These are phyloP conservation scores for Cataglyphis albicans DNA, from an alignment of 2,888 invertebrate genomes.

Conservation along the genomic window DNA sequence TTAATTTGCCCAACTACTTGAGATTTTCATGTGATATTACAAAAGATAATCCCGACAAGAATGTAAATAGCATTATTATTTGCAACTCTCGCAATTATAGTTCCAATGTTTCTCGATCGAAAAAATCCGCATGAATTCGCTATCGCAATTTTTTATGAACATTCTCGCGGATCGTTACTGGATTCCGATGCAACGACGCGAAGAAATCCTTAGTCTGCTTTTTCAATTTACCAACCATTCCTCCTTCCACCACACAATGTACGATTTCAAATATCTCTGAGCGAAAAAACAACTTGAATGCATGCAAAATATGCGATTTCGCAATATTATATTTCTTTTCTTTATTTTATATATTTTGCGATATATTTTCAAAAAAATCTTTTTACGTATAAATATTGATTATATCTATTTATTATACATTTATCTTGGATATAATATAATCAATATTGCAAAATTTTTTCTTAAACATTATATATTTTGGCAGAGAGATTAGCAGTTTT, in stretches of 20 bases:
- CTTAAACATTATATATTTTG: not conserved
- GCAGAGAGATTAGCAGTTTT: not conserved
- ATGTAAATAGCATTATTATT: not conserved
- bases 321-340: not conserved
- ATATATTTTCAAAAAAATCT: slow-evolving; percentile 4
- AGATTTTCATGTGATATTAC: not conserved
- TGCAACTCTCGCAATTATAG: not conserved
- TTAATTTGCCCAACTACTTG: not conserved
- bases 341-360: slow-evolving; percentile 38
- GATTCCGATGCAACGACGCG: slow-evolving; percentile 36
- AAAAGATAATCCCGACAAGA: not conserved
- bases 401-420: not conserved
- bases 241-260: not conserved
- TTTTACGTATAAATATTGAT: not conserved
- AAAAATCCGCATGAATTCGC: slow-evolving; percentile 40
- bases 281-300: slow-evolving; percentile 25
- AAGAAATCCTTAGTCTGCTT: slow-evolving; percentile 46
- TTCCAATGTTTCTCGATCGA: slow-evolving; percentile 9
- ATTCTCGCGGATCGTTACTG: slow-evolving; percentile 34
- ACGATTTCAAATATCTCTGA: slow-evolving; percentile 38
- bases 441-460: not conserved
- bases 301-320: not conserved
- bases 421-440: not conserved
- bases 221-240: slow-evolving; percentile 34
- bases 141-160: slow-evolving; percentile 41